These are phyloP conservation scores for Drosophila bipectinata DNA, from an alignment of 1,140 invertebrate genomes.

Conservation along the genomic window DNA sequence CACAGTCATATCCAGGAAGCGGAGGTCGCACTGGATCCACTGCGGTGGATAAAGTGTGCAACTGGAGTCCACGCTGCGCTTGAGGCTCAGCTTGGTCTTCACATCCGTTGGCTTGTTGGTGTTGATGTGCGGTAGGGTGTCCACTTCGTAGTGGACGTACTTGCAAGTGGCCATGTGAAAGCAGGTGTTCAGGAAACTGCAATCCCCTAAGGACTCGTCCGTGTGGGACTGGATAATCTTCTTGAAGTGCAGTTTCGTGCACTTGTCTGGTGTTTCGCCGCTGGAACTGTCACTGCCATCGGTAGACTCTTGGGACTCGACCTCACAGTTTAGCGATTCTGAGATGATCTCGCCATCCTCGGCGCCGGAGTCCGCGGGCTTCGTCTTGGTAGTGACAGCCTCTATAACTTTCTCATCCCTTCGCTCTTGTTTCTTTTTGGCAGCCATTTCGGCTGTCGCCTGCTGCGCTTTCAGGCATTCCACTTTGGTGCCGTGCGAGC, in stretches of 20 bases:
- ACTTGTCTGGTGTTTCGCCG: conserved; percentile 84
- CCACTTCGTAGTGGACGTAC: conserved; percentile 98
- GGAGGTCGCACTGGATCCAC: conserved; percentile 98
- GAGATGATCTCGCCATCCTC: conserved; percentile 76
- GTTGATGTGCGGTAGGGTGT: conserved; percentile 85
- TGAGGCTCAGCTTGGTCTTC: conserved; percentile 75
- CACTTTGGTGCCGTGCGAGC: conserved; percentile 95
- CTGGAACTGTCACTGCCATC: conserved; percentile 60
- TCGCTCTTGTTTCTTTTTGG: conserved; percentile 73
- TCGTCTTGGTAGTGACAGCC: conserved; percentile 27
- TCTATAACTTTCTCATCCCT: conserved; percentile 78
- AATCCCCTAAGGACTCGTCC: conserved; percentile 97
- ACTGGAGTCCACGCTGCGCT: conserved; percentile 84
- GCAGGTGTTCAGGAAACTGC: conserved; percentile 98
- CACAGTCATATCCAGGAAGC: conserved; percentile 97
- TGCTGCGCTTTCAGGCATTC: conserved; percentile 91
- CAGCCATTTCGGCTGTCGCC: conserved; percentile 83
- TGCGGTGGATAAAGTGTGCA: conserved; percentile 93
- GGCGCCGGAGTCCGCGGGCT: conserved; percentile 25
- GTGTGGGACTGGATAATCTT: conserved; percentile 99
- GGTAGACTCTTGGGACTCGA: conserved; percentile 65
- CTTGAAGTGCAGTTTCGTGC: conserved; percentile 97
- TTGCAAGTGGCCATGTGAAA: conserved; percentile 99
- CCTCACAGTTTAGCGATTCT: conserved; percentile 58
- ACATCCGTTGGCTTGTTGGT: conserved; percentile 81